Evolutionary conservation across 2,797 vertebrate genomes (phyloP).

Genomic region (Chelon auratus): DNA sequence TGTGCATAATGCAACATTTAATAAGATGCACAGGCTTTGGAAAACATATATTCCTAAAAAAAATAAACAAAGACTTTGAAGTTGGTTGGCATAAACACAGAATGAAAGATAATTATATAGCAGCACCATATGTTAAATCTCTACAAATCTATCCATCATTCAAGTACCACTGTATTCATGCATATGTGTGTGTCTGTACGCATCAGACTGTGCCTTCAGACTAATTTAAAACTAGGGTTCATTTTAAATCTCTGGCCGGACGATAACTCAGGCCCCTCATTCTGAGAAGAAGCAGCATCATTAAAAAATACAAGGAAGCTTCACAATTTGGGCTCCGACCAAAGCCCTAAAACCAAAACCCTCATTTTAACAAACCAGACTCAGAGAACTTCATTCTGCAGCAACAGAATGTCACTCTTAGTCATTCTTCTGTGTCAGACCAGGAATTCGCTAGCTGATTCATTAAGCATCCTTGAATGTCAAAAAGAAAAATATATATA

Average conservation of each 20-base stretch:
- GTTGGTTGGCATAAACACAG: slow-evolving; percentile 54
- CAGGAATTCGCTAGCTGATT: slow-evolving; percentile 8
- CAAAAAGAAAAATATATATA: neutral
- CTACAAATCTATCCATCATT: slow-evolving; percentile 49
- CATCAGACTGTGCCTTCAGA: slow-evolving; percentile 15
- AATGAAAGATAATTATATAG: slow-evolving; percentile 57
- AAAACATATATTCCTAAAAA: slow-evolving; percentile 58
- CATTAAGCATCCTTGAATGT: neutral
- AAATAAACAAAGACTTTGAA: slow-evolving; percentile 72
- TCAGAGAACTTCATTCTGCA: neutral
- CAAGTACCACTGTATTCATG: slow-evolving; percentile 6
- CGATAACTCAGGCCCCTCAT: slow-evolving; percentile 22
- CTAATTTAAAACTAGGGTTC: slow-evolving; percentile 34
- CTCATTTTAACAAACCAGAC: slow-evolving; percentile 24
- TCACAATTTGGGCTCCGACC: slow-evolving; percentile 26
- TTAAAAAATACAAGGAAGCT: slow-evolving; percentile 56
- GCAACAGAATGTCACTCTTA: slow-evolving; percentile 24
- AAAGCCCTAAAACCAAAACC: slow-evolving; percentile 35
- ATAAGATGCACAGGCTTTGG: slow-evolving; percentile 56
- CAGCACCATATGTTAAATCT: slow-evolving; percentile 51
- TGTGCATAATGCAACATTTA: slow-evolving; percentile 64
- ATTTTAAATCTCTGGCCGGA: slow-evolving; percentile 35
- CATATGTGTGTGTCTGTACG: neutral
- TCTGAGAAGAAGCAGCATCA: slow-evolving; percentile 40
- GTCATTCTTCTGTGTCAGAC: neutral